Evolutionary conservation across 2,888 invertebrate species (phyloP).

Genomic region (Nyleta sp.): DNA sequence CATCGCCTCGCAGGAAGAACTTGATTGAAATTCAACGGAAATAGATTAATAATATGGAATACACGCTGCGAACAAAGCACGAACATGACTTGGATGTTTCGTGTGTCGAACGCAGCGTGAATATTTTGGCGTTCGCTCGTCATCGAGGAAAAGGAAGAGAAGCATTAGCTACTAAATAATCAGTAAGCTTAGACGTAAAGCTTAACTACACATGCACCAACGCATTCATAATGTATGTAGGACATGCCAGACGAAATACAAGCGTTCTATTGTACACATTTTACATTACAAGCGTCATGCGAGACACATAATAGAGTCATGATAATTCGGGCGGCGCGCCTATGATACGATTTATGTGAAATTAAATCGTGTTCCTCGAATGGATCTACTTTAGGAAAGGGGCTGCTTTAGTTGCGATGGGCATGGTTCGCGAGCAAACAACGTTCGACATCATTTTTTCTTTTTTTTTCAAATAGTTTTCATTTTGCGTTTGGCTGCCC

Average conservation of each 20-base stretch:
- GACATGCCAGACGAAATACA: conserved; percentile 57
- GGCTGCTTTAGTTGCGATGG: conserved; percentile 26
- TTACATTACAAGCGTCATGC: conserved; percentile 66
- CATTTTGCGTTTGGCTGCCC: too few relatives aligned
- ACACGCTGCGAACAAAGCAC: conserved; percentile 52
- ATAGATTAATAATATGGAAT: conserved; percentile 17
- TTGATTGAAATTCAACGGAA: conserved; percentile 19
- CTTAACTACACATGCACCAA: conserved; percentile 56
- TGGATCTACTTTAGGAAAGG: conserved; percentile 77
- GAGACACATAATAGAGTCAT: conserved; percentile 61
- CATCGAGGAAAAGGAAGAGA: conserved; percentile 35
- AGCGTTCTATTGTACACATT: conserved; percentile 58
- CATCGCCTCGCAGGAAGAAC: too few relatives aligned
- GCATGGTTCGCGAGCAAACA: conserved; percentile 5
- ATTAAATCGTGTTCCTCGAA: conserved; percentile 54
- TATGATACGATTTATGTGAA: conserved; percentile 41
- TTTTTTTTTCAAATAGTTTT: background rate
- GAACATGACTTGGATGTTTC: conserved; percentile 47
- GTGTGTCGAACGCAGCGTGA: conserved; percentile 49
- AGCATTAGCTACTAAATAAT: conserved; percentile 57
- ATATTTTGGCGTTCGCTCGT: conserved; percentile 46
- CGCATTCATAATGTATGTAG: conserved; percentile 53
- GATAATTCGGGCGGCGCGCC: conserved; percentile 44
- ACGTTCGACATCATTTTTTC: background rate
- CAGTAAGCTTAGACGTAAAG: conserved; percentile 46